Evolutionary conservation across 2,888 invertebrate genomes (phyloP).

Genomic region (Serrognathus titanus): DNA sequence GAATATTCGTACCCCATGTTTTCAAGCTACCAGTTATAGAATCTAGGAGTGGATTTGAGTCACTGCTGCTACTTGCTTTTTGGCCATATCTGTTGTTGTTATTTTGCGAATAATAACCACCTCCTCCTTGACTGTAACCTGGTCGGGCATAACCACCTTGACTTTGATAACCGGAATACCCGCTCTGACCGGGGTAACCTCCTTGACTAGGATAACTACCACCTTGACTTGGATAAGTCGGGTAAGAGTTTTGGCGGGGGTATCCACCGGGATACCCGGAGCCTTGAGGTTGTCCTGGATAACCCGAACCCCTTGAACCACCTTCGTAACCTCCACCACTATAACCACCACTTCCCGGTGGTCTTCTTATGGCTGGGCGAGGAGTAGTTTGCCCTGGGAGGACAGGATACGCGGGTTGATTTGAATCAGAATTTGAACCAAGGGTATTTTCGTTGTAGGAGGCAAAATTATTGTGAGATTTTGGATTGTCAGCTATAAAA

Average conservation of each 20-base stretch:
- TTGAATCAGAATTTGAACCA: neutral
- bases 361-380: conserved; percentile 32
- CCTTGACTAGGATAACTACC: conserved; percentile 18
- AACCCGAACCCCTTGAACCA: conserved; percentile 42
- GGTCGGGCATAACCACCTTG: conserved; percentile 11
- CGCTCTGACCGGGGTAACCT: conserved; percentile 30
- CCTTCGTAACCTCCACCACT: conserved; percentile 39
- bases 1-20: conserved; percentile 44
- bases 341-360: conserved; percentile 18
- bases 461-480: conserved; percentile 8
- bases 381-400: conserved; percentile 42
- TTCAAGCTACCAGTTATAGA: conserved; percentile 42
- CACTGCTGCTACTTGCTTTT: conserved; percentile 22
- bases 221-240: conserved; percentile 21
- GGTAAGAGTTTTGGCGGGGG: conserved; percentile 20
- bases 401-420: conserved; percentile 27
- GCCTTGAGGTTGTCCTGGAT: conserved; percentile 32
- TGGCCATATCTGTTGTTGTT: conserved; percentile 13
- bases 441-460: conserved; percentile 9
- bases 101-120: conserved; percentile 17
- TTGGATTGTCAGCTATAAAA: conserved; percentile 15
- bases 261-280: conserved; percentile 21
- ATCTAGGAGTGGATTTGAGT: conserved; percentile 37
- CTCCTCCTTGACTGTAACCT: conserved; percentile 25
- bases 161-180: conserved; percentile 25